These are phyloP conservation scores for Odontamblyopus lacepedii DNA, from an alignment of 2,797 vertebrate species.

Conservation along the genomic window DNA sequence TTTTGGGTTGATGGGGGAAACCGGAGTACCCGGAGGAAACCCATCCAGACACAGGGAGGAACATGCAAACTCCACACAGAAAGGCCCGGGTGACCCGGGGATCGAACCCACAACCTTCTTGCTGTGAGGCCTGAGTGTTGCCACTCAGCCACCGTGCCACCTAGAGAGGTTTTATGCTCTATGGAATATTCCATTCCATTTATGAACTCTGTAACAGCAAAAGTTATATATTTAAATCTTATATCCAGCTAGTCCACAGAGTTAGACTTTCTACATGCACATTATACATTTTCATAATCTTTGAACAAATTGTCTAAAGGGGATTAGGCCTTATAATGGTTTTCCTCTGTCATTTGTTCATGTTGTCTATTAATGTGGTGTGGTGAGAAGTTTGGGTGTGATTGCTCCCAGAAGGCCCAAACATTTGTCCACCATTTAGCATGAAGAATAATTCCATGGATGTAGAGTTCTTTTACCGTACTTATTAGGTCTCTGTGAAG, in stretches of 20 bases:
- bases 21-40: no score
- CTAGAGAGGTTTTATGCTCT: no score
- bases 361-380: slow-evolving; percentile 37
- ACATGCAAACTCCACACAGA: no score
- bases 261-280: not conserved
- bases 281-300: not conserved
- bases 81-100: no score
- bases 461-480: slow-evolving; percentile 50
- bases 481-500: slow-evolving; percentile 59
- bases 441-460: slow-evolving; percentile 52
- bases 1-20: no score
- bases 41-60: no score
- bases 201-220: no score
- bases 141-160: no score
- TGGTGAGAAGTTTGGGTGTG: slow-evolving; percentile 49
- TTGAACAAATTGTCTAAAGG: not conserved
- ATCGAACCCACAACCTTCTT: no score
- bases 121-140: no score
- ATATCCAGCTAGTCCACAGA: not conserved
- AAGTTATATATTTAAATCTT: not conserved
- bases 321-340: slow-evolving; percentile 42
- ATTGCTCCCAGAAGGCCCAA: slow-evolving; percentile 46
- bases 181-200: no score
- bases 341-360: slow-evolving; percentile 52
- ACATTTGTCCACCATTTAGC: slow-evolving; percentile 68